Base-by-base conservation (phyloP, 2,888 invertebrate genomes). In the Gonocerus acuteangulatus region DNA sequence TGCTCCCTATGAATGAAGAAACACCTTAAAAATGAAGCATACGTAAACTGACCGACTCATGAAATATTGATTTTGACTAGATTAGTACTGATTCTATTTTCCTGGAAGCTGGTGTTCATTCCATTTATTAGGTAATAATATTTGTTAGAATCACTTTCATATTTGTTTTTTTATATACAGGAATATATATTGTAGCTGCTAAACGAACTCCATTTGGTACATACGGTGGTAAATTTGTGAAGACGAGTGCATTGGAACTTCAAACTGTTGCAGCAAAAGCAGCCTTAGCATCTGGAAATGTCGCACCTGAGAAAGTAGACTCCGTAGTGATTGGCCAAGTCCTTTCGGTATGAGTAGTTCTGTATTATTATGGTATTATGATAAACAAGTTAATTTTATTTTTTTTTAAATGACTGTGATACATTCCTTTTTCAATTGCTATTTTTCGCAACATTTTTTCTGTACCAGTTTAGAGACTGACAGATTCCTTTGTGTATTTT, bases 191-290 rank as follows among this genome's bases (percentile, higher is more conserved):
- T 73, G 92, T 97, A 65, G 93, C 90, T 68, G 96, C 96, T 15
- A 97, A 96, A 76, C 84, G 97, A 66, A 97, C 96, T 1, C 89
- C 96, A 2, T 97, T 97, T 76, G 97, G 97, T 57, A 87, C 96
- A 1, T 95, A 88, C 76, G 97, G 97, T 2, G 91, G 91, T 0
- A 82, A 83, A 69, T 84, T 91, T 71, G 80, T 82, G 27, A 86
- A 86, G 73, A 84, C 84, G 7, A 80, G 80, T 39, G 82, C 84
- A 19, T 83, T 85, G 0, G 89, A 91, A 62, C 77, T 97, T 65
- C 92, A 92, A 73, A 87, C 87, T 16, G 76, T 85, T 11, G 91
- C 93, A 0, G 81, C 86, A 0, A 84, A 83, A 66, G 90, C 89
- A 6, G 91, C 91, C 0, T 74, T 94, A 3, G 80, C 83, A 64